These are phyloP conservation scores for Myxocyprinus asiaticus DNA, from an alignment of 2,113 vertebrate species.

Conservation along the genomic window DNA sequence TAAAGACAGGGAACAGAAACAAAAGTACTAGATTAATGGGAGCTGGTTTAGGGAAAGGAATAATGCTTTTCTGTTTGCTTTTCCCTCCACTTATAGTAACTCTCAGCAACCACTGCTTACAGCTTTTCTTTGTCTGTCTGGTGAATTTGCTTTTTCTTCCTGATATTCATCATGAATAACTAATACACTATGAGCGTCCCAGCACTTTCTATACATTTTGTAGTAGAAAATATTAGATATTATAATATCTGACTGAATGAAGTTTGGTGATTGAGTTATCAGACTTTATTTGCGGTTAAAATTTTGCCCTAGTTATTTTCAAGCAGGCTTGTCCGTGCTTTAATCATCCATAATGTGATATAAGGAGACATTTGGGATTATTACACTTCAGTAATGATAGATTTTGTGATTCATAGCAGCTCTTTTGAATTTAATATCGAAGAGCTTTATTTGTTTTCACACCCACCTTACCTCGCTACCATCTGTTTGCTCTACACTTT, in stretches of 20 bases:
- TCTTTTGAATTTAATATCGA: background rate
- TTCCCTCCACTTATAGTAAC: background rate
- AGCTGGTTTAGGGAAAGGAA: slow-evolving; percentile 57
- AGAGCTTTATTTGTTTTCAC: background rate
- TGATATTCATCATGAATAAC: slow-evolving; percentile 19
- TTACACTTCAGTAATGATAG: slow-evolving; percentile 1
- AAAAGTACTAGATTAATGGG: slow-evolving; percentile 60
- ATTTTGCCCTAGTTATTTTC: background rate
- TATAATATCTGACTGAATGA: slow-evolving; percentile 15
- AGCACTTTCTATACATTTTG: background rate
- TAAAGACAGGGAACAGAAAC: slow-evolving; percentile 56
- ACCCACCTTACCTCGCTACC: background rate
- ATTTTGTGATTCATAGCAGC: background rate
- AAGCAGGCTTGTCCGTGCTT: background rate
- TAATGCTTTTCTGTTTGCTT: slow-evolving; percentile 53
- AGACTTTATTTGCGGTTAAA: background rate
- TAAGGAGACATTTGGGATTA: slow-evolving; percentile 11
- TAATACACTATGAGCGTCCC: background rate
- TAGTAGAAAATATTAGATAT: background rate
- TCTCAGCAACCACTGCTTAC: background rate
- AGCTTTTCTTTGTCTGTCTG: slow-evolving; percentile 33
- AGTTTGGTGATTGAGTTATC: slow-evolving; percentile 4
- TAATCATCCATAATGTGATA: slow-evolving; percentile 26
- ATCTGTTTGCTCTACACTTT: slow-evolving; percentile 1
- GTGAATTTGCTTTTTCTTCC: background rate